Evolutionary conservation across 2,888 invertebrate genomes (phyloP), one percentile per base, ranked within the genome.

Genomic region (Leptinotarsa peninsularis): DNA sequence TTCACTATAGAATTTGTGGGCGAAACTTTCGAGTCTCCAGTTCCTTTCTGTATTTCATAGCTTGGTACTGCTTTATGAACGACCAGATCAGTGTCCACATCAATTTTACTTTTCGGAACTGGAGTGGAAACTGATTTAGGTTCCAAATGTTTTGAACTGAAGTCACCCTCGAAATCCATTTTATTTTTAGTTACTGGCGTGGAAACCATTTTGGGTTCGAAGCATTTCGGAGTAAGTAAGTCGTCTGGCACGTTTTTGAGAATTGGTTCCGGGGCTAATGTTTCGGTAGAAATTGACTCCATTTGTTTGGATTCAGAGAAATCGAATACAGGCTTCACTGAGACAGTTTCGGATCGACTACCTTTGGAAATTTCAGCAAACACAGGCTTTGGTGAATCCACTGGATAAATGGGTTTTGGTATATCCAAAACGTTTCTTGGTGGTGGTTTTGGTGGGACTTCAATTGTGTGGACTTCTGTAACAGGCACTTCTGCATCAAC

Each of bases 1-100:
- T 91, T 85, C 2, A 90, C 90, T 49, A 90, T 89, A 66, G 90
- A 89, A 76, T 90, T 89, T 67, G 85, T 88, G 0, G 91, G 90
- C 1, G 91, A 91, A 18, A 86, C 85, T 81, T 89, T 88, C 21
- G 78, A 82, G 60, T 86, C 87, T 66, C 83, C 82, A 21, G 81
- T 79, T 70, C 81, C 82, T 77, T 84, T 86, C 66, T 83, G 82
- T 5, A 84, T 78, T 60, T 86, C 86, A 68, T 83, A 83, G 77
- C 78, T 82, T 10, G 82, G 79, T 3, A 75, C 23, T 2, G 71
- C 68, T 73, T 81, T 83, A 56, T 78, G 78, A 58, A 72, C 21
- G 13, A 27, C n/a, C 15, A 69, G 27, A 56, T 78, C 78, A 13
- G 75, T 76, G 49, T 81, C 81, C 33, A 70, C 21, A 43, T 76